Evolutionary conservation across 2,797 vertebrate genomes (phyloP).

Genomic region (Pteropus rufus): DNA sequence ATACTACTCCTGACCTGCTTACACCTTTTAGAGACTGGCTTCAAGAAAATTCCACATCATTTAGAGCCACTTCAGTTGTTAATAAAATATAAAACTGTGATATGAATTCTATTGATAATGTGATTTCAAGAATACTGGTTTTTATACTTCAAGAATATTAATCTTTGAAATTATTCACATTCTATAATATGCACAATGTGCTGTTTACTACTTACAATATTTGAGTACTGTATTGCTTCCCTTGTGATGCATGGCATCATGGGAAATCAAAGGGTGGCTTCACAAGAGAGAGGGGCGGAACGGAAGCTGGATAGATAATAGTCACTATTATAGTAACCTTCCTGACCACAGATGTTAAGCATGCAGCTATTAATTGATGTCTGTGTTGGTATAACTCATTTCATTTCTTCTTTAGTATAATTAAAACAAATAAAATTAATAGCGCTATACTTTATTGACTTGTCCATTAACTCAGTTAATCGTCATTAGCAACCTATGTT

Average conservation of each 20-base stretch:
- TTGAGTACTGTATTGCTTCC: neutral
- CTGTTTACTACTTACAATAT: neutral
- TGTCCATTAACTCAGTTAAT: too few species aligned
- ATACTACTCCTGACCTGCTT: neutral
- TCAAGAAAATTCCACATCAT: neutral
- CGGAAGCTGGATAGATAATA: too few species aligned
- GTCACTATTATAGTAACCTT: too few species aligned
- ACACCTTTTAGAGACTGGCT: neutral
- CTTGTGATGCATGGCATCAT: neutral
- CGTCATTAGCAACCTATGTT: neutral
- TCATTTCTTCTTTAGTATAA: neutral
- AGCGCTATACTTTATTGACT: neutral
- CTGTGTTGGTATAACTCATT: neutral
- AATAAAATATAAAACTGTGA: neutral
- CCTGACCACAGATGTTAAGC: too few species aligned
- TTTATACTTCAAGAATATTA: neutral
- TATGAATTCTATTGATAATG: neutral
- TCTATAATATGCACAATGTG: neutral
- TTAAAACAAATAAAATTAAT: neutral
- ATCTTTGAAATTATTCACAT: neutral
- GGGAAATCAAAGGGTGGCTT: neutral
- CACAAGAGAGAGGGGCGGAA: neutral
- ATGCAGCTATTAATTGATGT: neutral
- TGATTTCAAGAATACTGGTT: neutral
- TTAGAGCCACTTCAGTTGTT: neutral